A percentile compares a stretch with the other conserved stretches of the same genome.
These are phyloP conservation scores for Drosophila persimilis DNA, from an alignment of 1,140 invertebrate species.

Conservation along the genomic window DNA sequence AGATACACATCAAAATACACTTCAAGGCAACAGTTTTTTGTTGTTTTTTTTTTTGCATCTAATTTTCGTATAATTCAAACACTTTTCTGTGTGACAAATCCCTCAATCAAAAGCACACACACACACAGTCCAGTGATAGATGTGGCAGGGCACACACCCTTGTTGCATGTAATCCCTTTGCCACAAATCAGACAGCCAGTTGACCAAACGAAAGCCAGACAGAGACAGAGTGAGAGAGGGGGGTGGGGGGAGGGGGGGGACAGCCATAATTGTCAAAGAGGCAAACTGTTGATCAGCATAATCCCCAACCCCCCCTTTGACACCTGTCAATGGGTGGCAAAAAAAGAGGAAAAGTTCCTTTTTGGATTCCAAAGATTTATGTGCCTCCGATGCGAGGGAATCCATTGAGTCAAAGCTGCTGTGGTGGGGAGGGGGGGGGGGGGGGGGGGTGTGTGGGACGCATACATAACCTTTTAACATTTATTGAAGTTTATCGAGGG, in stretches of 20 bases:
- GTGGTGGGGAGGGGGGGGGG: neutral
- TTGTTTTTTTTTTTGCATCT: too few species aligned
- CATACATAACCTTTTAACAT: slow-evolving; percentile 79
- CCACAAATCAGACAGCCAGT: slow-evolving; percentile 43
- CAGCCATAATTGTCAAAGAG: slow-evolving; percentile 62
- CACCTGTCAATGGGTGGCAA: slow-evolving; percentile 58
- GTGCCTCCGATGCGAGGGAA: slow-evolving; percentile 63
- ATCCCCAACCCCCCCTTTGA: slow-evolving; percentile 10
- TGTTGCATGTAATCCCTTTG: slow-evolving; percentile 28
- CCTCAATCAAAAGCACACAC: too few species aligned
- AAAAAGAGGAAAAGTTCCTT: slow-evolving; percentile 42
- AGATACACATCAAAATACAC: neutral
- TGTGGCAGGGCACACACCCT: slow-evolving; percentile 17
- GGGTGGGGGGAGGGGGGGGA: too few species aligned
- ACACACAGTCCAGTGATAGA: slow-evolving; percentile 17
- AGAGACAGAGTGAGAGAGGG: neutral
- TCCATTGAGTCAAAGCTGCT: slow-evolving; percentile 73
- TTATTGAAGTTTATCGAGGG: slow-evolving; percentile 78
- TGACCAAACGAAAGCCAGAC: slow-evolving; percentile 32
- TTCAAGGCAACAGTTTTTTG: too few species aligned
- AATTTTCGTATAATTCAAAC: too few species aligned
- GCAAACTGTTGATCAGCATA: slow-evolving; percentile 76
- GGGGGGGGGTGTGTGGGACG: neutral
- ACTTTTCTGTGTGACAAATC: too few species aligned
- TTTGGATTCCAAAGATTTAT: slow-evolving; percentile 64